Conservation (phyloP, 2,797 vertebrate species). For the Tragopan temminckii region DNA sequence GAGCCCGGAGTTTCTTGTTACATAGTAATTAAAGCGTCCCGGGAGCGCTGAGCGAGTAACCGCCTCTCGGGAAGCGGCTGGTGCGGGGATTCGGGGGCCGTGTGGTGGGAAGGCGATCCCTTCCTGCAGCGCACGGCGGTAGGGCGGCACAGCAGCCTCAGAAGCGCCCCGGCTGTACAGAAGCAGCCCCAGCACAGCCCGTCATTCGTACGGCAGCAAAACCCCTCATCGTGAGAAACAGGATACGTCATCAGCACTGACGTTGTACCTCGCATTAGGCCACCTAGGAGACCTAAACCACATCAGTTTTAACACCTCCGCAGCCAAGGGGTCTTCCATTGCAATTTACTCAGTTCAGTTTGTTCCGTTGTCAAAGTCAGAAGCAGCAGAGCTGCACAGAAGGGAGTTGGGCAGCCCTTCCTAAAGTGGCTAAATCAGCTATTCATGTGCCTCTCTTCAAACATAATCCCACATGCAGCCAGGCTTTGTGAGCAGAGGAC, state of each 20-base stretch:
- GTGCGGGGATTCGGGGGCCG: accelerated
- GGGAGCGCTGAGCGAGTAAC: background rate
- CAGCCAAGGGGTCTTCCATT: background rate
- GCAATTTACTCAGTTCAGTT: background rate
- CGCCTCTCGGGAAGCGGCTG: accelerated
- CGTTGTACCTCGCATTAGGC: background rate
- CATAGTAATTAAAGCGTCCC: background rate
- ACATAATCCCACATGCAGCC: background rate
- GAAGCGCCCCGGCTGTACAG: too few relatives aligned
- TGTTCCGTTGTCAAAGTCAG: background rate
- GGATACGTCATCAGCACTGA: background rate
- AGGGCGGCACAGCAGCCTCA: too few relatives aligned
- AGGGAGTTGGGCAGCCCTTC: background rate
- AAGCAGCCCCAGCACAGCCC: too few relatives aligned
- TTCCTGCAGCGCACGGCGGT: too few relatives aligned
- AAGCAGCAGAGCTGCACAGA: background rate
- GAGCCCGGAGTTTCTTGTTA: background rate
- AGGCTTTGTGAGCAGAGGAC: background rate
- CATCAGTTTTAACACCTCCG: background rate
- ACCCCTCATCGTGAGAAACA: accelerated
- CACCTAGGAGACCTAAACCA: background rate
- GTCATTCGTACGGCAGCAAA: accelerated
- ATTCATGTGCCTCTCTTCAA: background rate
- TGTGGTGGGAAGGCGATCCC: accelerated
- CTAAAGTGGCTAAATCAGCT: background rate